A percentile compares a stretch with the other conserved stretches of the same genome.
Evolutionary conservation across 2,113 vertebrate genomes (phyloP).

Genomic region (Acrocephalus kingi): DNA sequence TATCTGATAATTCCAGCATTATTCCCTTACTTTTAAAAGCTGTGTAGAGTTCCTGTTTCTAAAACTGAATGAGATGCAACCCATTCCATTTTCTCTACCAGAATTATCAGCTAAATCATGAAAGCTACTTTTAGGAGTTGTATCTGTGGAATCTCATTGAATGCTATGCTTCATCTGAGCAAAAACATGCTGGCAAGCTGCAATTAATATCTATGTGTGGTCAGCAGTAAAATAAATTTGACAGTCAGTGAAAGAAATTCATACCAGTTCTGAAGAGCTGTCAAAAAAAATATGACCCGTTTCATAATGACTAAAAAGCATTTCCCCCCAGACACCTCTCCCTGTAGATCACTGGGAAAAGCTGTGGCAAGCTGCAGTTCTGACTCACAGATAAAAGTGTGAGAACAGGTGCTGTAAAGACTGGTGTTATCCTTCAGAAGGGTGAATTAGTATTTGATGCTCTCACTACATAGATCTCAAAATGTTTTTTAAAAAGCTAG

Average conservation of each 20-base stretch:
- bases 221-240: not conserved
- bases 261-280: not conserved
- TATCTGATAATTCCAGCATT: not conserved
- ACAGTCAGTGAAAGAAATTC: not conserved
- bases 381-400: not conserved
- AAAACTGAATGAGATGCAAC: rapidly evolving
- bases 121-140: not conserved
- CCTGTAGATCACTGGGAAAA: not conserved
- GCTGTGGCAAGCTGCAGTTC: not conserved
- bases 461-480: not conserved
- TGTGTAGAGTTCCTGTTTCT: not conserved
- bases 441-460: not conserved
- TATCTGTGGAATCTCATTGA: not conserved
- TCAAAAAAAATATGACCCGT: not conserved
- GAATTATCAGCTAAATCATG: not conserved
- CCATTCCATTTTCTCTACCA: not conserved
- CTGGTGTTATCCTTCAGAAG: not conserved
- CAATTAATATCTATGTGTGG: not conserved
- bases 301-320: not conserved
- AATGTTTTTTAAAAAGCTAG: not conserved
- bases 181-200: not conserved
- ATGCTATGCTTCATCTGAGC: not conserved
- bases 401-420: not conserved
- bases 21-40: not conserved
- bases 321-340: not conserved